These are phyloP conservation scores for Tapirus indicus DNA, from an alignment of 2,797 vertebrate genomes.

Conservation along the genomic window DNA sequence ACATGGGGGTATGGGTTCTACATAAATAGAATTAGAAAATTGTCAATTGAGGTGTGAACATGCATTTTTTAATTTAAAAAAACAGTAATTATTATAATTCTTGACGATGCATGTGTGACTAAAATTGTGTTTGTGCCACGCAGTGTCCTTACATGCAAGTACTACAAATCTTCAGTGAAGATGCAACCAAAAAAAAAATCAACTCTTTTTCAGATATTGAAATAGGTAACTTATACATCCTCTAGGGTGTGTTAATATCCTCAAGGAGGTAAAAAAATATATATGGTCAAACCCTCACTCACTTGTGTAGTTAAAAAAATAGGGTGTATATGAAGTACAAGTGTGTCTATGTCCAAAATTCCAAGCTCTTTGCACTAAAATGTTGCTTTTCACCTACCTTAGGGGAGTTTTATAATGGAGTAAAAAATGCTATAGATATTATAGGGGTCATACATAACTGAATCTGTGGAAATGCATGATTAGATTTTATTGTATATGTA, in stretches of 20 bases:
- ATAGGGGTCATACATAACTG: rapidly evolving
- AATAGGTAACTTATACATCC: neutral
- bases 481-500: neutral
- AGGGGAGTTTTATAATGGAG: neutral
- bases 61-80: conserved; percentile 13
- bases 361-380: neutral
- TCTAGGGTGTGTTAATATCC: neutral
- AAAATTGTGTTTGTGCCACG: conserved; percentile 1
- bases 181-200: neutral
- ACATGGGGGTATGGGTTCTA: neutral
- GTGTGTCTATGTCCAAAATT: neutral
- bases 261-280: neutral
- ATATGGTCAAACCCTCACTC: neutral
- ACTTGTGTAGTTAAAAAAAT: neutral
- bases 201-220: neutral
- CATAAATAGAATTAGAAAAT: conserved; percentile 4
- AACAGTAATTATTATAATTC: neutral
- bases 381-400: neutral
- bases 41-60: neutral
- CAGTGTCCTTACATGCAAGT: neutral
- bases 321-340: neutral
- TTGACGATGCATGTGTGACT: neutral
- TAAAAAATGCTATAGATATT: neutral
- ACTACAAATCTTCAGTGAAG: neutral
- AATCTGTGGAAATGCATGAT: neutral